Conservation (phyloP, 2,797 vertebrate genomes). For the Gadopsis marmoratus region DNA sequence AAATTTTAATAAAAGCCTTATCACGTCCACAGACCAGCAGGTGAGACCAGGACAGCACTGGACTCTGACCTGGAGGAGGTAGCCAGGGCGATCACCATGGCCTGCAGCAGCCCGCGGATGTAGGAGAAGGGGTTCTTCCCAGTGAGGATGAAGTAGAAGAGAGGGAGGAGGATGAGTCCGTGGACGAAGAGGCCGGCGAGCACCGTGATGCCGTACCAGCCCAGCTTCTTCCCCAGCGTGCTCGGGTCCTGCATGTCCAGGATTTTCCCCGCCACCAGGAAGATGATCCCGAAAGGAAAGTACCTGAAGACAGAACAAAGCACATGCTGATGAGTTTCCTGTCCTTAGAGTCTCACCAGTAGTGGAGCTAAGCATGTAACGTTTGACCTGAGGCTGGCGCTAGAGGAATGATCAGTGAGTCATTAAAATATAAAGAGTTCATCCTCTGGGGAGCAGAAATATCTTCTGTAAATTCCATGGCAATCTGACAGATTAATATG, state of each 20-base stretch:
- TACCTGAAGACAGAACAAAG: constrained; percentile 82
- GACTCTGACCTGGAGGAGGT: constrained; percentile 90
- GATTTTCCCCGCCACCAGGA: constrained; percentile 93
- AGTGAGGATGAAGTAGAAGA: constrained; percentile 89
- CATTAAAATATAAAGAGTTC: too few species aligned
- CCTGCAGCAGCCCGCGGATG: constrained; percentile 91
- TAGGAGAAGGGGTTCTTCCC: constrained; percentile 89
- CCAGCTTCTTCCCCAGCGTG: constrained; percentile 88
- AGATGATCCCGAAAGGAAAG: constrained; percentile 93
- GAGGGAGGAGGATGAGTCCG: constrained; percentile 86
- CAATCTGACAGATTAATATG: too few species aligned
- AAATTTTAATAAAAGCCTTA: not conserved
- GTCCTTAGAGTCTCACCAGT: not conserved
- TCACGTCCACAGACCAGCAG: not conserved
- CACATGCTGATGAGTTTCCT: not conserved
- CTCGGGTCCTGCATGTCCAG: constrained; percentile 92
- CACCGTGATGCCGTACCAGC: constrained; percentile 90
- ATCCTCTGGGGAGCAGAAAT: not conserved
- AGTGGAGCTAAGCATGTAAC: not conserved
- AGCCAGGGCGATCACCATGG: constrained; percentile 91
- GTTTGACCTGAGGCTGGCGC: too few species aligned
- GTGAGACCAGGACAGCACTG: not conserved
- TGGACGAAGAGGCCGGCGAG: constrained; percentile 90
- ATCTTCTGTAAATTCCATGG: not conserved
- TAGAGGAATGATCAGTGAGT: too few species aligned